phyloP scores from a whole-genome alignment of 2,797 vertebrate genomes.

The Falco columbarius region DNA sequence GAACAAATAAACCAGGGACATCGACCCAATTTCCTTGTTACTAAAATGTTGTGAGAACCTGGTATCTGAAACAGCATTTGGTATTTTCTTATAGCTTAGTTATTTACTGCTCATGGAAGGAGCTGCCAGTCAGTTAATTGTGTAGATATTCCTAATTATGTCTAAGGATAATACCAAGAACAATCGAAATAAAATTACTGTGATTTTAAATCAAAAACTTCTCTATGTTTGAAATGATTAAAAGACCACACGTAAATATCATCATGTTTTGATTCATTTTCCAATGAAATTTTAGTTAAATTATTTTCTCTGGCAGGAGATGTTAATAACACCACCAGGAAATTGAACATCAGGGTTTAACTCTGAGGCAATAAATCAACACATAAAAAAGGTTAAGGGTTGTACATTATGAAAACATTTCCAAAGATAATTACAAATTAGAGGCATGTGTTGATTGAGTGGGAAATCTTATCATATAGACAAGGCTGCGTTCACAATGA shows the following conservation, averaged over 20 bases:
- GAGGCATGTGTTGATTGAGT: constrained; percentile 48
- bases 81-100: neutral
- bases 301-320: constrained; percentile 10
- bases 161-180: constrained; percentile 27
- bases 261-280: constrained; percentile 20
- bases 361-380: constrained; percentile 54
- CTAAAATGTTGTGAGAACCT: neutral
- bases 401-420: constrained; percentile 19
- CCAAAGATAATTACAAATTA: constrained; percentile 51
- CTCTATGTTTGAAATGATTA: neutral
- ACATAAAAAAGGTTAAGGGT: constrained; percentile 40
- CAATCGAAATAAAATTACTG: constrained; percentile 44
- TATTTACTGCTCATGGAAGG: neutral
- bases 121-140: neutral
- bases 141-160: constrained; percentile 23
- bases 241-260: neutral
- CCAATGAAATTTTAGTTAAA: constrained; percentile 9
- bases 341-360: constrained; percentile 49
- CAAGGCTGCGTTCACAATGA: neutral
- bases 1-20: fast-evolving
- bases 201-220: constrained; percentile 45
- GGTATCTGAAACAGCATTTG: neutral
- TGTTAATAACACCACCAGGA: constrained; percentile 19
- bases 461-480: neutral
- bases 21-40: neutral